These are phyloP conservation scores for Encarsia formosa DNA, from an alignment of 2,888 invertebrate genomes.

Conservation along the genomic window DNA sequence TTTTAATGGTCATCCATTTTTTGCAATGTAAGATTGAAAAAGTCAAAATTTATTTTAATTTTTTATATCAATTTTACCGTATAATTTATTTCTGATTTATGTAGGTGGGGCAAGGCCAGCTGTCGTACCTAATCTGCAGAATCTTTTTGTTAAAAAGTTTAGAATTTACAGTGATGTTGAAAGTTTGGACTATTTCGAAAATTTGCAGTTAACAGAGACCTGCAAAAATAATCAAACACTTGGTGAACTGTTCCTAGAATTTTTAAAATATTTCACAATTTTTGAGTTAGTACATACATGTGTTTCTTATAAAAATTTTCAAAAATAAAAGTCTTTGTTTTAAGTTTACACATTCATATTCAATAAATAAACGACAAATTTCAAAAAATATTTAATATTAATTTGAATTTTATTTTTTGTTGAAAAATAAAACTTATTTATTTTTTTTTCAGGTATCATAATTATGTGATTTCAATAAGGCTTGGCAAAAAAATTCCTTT, in stretches of 20 bases:
- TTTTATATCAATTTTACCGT: background rate
- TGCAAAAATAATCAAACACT: slow-evolving; percentile 67
- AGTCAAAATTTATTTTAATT: background rate
- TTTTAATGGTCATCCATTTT: slow-evolving; percentile 95
- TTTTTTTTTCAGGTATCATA: slow-evolving; percentile 61
- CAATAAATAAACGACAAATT: too few species aligned
- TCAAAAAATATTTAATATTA: too few species aligned
- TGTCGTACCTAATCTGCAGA: slow-evolving; percentile 79
- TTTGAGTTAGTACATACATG: slow-evolving; percentile 65
- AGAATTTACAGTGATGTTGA: slow-evolving; percentile 57
- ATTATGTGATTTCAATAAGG: slow-evolving; percentile 82
- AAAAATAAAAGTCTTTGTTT: too few species aligned
- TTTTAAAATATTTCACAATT: slow-evolving; percentile 81
- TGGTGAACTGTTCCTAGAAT: slow-evolving; percentile 77
- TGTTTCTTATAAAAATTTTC: background rate
- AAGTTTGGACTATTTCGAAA: slow-evolving; percentile 63
- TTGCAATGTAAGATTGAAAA: slow-evolving; percentile 84
- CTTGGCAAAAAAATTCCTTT: slow-evolving; percentile 70
- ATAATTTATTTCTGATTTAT: background rate
- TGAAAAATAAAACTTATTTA: too few species aligned
- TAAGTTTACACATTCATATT: too few species aligned
- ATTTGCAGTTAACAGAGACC: slow-evolving; percentile 49
- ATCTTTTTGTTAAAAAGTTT: slow-evolving; percentile 67
- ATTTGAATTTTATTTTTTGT: too few species aligned
- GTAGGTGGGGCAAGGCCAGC: slow-evolving; percentile 70